Percentiles rank a stretch among this genome's conserved stretches.
These are phyloP conservation scores for Typhlichthys eigenmanni DNA, from an alignment of 2,797 vertebrate species.

Conservation along the genomic window DNA sequence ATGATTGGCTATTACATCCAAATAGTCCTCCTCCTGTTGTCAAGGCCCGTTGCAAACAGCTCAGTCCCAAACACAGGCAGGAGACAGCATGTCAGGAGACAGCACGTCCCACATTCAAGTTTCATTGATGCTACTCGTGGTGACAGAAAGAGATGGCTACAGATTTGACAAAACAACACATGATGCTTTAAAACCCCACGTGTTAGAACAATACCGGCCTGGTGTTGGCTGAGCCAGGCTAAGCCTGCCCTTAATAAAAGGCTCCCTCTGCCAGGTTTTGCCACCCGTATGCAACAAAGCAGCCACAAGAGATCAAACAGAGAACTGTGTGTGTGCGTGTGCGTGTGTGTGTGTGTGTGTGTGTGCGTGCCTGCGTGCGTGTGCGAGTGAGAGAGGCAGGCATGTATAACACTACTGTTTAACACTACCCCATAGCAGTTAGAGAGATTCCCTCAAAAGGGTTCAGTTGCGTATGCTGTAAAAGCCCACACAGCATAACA, in stretches of 20 bases:
- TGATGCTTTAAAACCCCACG: not conserved
- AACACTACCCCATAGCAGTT: not conserved
- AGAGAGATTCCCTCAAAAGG: not conserved
- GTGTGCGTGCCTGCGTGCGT: not conserved
- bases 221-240: not conserved
- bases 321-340: not conserved
- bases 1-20: no score
- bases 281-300: no score
- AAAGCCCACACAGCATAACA: not conserved
- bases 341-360: constrained; percentile 1
- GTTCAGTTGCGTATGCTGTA: constrained; percentile 1
- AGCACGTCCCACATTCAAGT: not conserved
- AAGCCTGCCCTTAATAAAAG: not conserved
- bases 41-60: no score
- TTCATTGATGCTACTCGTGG: not conserved
- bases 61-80: no score
- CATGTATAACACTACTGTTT: not conserved
- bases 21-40: no score
- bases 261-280: no score
- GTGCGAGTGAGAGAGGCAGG: not conserved
- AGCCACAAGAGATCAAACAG: no score
- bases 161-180: constrained; percentile 5
- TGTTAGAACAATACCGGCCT: not conserved
- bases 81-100: no score
- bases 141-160: not conserved